Conservation (phyloP, 2,113 vertebrate genomes). For the Ceuthmochares aereus region DNA sequence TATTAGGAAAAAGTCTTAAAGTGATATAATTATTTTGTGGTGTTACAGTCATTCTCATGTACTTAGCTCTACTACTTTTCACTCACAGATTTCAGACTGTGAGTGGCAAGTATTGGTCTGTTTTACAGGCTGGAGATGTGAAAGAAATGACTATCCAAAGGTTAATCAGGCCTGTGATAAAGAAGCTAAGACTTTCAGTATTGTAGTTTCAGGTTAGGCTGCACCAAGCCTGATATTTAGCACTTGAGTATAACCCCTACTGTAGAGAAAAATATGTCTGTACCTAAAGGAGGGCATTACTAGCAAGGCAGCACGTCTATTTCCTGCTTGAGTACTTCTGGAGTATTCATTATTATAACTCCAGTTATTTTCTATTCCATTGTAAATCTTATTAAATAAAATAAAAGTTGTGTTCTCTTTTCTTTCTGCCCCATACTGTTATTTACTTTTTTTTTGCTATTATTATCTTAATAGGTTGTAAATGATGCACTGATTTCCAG, state of each 20-base stretch:
- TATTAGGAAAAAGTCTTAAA: neutral
- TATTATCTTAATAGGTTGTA: neutral
- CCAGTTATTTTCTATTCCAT: neutral
- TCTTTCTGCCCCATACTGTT: neutral
- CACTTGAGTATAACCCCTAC: neutral
- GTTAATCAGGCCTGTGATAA: neutral
- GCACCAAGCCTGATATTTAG: neutral
- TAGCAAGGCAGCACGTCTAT: neutral
- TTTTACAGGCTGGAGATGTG: neutral
- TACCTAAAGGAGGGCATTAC: neutral
- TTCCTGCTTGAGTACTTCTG: neutral
- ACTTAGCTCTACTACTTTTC: neutral
- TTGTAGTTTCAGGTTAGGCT: neutral
- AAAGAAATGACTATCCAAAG: neutral
- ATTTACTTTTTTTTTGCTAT: neutral
- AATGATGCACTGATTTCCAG: neutral
- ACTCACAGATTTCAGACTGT: neutral
- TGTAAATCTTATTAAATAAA: neutral
- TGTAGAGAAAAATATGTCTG: neutral
- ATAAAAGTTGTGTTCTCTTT: neutral
- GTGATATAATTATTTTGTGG: neutral
- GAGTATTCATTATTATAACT: neutral
- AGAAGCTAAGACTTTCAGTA: neutral
- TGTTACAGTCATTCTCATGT: neutral
- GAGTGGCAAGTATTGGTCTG: neutral